Base-by-base conservation (phyloP, 2,888 invertebrate genomes). In the Ommatoiulus sabulosus region DNA sequence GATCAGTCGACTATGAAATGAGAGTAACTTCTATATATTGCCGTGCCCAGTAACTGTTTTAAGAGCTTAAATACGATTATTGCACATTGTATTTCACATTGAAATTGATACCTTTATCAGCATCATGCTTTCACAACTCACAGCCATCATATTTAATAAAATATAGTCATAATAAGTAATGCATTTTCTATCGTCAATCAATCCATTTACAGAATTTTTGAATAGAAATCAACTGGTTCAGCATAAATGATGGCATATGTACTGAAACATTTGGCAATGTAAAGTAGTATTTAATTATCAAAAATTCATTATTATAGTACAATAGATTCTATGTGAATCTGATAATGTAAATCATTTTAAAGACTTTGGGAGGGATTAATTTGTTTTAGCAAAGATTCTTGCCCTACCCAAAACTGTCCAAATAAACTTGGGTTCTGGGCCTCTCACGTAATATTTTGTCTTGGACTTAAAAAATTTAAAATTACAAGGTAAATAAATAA, bases 51-150 rank as follows among this genome's bases (percentile, higher is more conserved):
- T n/a, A 63, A 20, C n/a, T 17, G 52, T 12, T n/a, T 20, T 17
- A n/a, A 63, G 63, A 20, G 63, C 63, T 63, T 63, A 7, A n/a
- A n/a, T 63, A 63, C 4, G 63, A 63, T 63, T 63, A 63, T n/a
- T 63, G 63, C 63, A 63, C 63, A n/a, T 63, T 63, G 63, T 63
- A 63, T 63, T 63, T 63, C 63, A 63, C 63, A 63, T 63, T 63
- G 63, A 63, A 63, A 63, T 63, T 63, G 63, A 17, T 63, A 63
- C 63, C 17, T 63, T 20, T 63, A 63, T 63, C 63, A 17, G 63
- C 63, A 63, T 63, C 63, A 52, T 52, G 52, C 52, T 52, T 52
- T 52, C 52, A 52, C 52, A 52, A 52, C 52, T 52, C 52, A 52
- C 52, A 52, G 52, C 52, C 52, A 52, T 52, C 17, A 63, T 63